Base-by-base conservation (phyloP, 2,888 invertebrate genomes). In the Pseudococcus jackbeardsleyi region DNA sequence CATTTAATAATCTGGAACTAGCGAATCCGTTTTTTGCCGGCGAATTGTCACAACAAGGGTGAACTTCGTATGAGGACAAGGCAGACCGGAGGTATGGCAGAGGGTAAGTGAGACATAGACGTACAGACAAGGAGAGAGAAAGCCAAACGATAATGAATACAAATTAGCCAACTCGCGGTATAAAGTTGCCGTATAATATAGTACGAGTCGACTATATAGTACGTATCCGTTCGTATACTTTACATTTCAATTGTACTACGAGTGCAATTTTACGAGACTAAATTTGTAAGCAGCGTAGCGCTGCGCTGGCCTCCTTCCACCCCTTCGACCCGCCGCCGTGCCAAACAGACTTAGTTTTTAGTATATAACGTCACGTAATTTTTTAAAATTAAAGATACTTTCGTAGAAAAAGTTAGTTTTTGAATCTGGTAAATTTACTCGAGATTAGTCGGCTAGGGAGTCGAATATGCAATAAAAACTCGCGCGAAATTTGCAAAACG, bases 391-490 rank as follows among this genome's bases (percentile, higher is more conserved):
- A 42, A 42, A 79, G 42, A 79, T 79, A 79, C 42, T 39, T 79
- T 79, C 22, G 26, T 79, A 42, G 79, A 79, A 79, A 79, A 79
- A 79, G 79, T 79, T 59, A 42, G 79, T 79, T 79, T 79, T 79
- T 46, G 42, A 79, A 79, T 42, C 42, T 42, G 79, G 42, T n/a
- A 42, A 42, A 79, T 79, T 79, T 79, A n/a, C 42, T 15, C 79
- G 79, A 79, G 79, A 79, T 79, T 79, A 79, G 79, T n/a, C 42
- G 79, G 79, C 79, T 59, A 8, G 33, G 15, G 72, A 59, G 33
- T 72, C 72, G 26, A 59, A 59, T 5, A 72, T 33, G 72, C 72
- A 33, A 33, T 72, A 72, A 72, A 72, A 72, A 72, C 33, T 11
- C 15, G n/a, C 59, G 54, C 46, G 17, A 68, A 68, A 22, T 68